phyloP scores from a whole-genome alignment of 2,797 vertebrate genomes.

The Scyliorhinus canicula region DNA sequence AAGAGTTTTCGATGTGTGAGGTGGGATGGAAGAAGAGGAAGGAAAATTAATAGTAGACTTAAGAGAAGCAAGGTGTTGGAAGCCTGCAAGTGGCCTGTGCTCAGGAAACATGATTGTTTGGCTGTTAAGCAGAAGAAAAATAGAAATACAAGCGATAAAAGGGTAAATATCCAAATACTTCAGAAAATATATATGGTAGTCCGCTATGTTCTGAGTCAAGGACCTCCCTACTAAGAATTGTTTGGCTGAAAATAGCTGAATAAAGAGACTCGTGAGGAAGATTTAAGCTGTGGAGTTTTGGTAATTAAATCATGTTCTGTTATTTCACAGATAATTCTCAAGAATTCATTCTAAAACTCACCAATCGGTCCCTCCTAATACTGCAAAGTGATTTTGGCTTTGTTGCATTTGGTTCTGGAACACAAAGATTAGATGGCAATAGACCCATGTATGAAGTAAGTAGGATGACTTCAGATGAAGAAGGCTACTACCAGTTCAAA shows the following conservation, averaged over 20 bases:
- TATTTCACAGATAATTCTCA: constrained; percentile 40
- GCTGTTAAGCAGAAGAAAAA: neutral
- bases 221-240: neutral
- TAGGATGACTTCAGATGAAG: constrained; percentile 38
- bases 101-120: neutral
- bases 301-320: neutral
- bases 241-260: neutral
- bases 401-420: constrained; percentile 40
- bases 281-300: neutral
- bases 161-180: neutral
- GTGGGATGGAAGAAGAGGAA: neutral
- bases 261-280: neutral
- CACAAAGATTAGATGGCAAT: constrained; percentile 43
- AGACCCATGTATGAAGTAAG: constrained; percentile 39
- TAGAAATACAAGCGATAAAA: neutral
- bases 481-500: constrained; percentile 44
- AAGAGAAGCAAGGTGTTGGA: neutral
- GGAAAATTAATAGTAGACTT: neutral
- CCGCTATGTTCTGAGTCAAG: neutral
- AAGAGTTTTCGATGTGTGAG: neutral
- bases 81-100: neutral
- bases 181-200: neutral
- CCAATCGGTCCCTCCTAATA: constrained; percentile 44
- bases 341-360: constrained; percentile 42
- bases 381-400: constrained; percentile 44